phyloP scores from a whole-genome alignment of 2,797 vertebrate genomes.

The Pagetopsis macropterus region DNA sequence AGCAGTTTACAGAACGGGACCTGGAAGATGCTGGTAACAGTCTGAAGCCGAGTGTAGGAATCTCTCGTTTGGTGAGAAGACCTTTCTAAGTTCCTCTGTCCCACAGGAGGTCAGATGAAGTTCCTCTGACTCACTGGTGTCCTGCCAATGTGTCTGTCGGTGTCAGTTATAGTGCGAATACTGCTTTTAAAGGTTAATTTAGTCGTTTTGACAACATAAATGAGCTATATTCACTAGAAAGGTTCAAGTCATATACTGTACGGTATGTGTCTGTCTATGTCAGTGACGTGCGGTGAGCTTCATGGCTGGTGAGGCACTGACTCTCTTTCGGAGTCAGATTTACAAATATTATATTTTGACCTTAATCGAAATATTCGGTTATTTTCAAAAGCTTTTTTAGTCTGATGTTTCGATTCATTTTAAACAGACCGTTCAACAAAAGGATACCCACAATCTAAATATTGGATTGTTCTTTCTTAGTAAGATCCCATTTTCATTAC shows the following conservation, averaged over 20 bases:
- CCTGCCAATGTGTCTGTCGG: constrained; percentile 27
- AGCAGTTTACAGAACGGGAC: constrained; percentile 7
- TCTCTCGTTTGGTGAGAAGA: constrained; percentile 47
- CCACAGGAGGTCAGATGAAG: constrained; percentile 63
- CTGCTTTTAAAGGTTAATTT: constrained; percentile 1
- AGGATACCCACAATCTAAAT: too few relatives aligned
- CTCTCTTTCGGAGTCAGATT: too few relatives aligned
- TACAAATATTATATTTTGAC: too few relatives aligned
- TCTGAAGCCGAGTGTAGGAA: constrained; percentile 49
- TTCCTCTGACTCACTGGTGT: constrained; percentile 49
- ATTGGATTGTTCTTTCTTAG: too few relatives aligned
- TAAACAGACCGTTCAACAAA: too few relatives aligned
- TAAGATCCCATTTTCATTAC: too few relatives aligned
- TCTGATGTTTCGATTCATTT: too few relatives aligned
- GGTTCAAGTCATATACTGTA: not conserved
- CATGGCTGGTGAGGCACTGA: too few relatives aligned
- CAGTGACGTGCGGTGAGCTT: too few relatives aligned
- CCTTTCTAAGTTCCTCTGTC: constrained; percentile 48
- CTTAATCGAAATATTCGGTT: too few relatives aligned
- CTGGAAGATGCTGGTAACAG: constrained; percentile 41
- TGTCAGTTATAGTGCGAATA: not conserved
- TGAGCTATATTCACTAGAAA: not conserved
- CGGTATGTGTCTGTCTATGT: not conserved
- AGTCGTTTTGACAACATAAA: not conserved
- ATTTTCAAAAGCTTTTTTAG: too few relatives aligned